Base-by-base conservation (phyloP, 2,888 invertebrate genomes). In the Mythimna loreyi region DNA sequence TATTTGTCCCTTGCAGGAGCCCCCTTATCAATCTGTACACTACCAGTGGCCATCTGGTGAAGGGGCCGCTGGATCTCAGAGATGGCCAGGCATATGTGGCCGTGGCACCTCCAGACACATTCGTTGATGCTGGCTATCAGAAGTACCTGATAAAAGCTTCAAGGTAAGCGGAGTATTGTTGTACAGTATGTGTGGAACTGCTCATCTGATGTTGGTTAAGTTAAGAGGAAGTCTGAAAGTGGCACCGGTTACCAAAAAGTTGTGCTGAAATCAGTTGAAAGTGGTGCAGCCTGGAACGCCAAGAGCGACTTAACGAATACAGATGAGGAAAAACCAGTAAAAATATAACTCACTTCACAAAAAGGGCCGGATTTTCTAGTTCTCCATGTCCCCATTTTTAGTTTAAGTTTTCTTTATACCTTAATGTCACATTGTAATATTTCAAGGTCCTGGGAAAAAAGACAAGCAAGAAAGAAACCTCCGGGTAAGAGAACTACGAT, bases 401-500 rank as follows among this genome's bases (percentile, higher is more conserved):
- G n/a, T 19, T 40, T 40, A 11, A 4, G n/a, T n/a, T 7, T 21
- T 21, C 21, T 47, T n/a, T 21, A 4, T 9, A 47, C 1, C 21
- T 21, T 4, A 21, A 13, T 11, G 3, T 21, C 1, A 3, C 11
- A 21, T 47, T 28, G 19, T 52, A 19, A n/a, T 52, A 8, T 33
- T 84, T 47, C 73, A 40, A 94, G 95, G 80, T 95, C 95, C 36
- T 90, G 92, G 87, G 94, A 94, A 81, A 94, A 91, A 73, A 87
- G 94, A 11, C 88, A 90, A 79, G 81, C 85, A 33, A 92, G 86
- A 74, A 86, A 73, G 82, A 63, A 62, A 9, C 81, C 71, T 53
- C 75, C 58, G 47, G 74, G 75, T 75, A 21, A 13, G 21, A 55
- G n/a, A n/a, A 16, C 21, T 30, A 21, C 3, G n/a, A 33, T n/a